phyloP scores from a whole-genome alignment of 37 sponge, comb jelly and placozoan species.

The Oscarella lobularis region DNA sequence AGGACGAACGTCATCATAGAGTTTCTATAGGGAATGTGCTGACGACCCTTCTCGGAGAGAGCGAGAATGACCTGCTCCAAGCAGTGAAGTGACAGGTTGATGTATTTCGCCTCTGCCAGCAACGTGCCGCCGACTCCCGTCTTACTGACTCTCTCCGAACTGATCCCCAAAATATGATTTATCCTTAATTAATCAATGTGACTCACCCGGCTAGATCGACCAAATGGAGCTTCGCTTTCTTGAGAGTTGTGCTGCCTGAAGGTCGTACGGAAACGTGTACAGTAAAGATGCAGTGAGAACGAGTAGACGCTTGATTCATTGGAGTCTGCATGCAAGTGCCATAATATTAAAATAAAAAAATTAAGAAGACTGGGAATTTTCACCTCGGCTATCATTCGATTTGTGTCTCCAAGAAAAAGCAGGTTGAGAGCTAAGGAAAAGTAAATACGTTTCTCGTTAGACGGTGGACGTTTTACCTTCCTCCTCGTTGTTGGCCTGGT shows the following conservation, averaged over 20 bases:
- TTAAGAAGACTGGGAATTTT: neutral
- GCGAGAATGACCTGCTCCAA: conserved; percentile 97
- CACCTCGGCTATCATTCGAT: conserved; percentile 98
- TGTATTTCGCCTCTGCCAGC: conserved; percentile 90
- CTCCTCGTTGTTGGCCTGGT: conserved; percentile 78
- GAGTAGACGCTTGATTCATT: conserved; percentile 99
- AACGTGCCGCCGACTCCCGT: conserved; percentile 75
- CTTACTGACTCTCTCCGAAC: conserved; percentile 91
- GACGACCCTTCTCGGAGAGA: conserved; percentile 82
- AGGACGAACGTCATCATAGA: conserved; percentile 98
- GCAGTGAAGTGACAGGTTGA: conserved; percentile 90
- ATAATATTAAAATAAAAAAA: neutral
- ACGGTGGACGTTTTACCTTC: conserved; percentile 45
- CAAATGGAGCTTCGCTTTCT: conserved; percentile 80
- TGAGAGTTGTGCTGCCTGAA: conserved; percentile 52
- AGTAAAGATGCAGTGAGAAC: conserved; percentile 99
- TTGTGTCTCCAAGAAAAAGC: conserved; percentile 97
- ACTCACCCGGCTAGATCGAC: conserved; percentile 96
- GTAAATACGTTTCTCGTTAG: neutral
- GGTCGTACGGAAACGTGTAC: conserved; percentile 68
- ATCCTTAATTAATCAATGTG: neutral
- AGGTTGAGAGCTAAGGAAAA: conserved; percentile 77
- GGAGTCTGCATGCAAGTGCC: conserved; percentile 54
- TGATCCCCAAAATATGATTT: conserved; percentile 8
- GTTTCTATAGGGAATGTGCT: conserved; percentile 94